Percentiles rank a stretch among this genome's conserved stretches.
These are phyloP conservation scores for Abramis brama DNA, from an alignment of 2,113 vertebrate species.

Conservation along the genomic window DNA sequence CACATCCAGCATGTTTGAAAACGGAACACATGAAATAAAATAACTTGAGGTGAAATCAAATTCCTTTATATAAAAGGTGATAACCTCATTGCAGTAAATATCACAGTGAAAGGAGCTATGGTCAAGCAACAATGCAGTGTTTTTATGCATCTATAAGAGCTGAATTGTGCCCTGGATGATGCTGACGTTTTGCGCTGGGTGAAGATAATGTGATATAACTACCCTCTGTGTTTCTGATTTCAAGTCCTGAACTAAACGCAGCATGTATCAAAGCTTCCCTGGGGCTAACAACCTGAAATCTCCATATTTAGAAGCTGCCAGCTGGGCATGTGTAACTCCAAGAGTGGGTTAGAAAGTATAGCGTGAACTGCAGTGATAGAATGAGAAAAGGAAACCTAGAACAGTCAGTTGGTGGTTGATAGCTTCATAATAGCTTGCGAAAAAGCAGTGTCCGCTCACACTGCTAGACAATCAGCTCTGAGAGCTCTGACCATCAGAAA, in stretches of 20 bases:
- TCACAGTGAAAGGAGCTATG: neutral
- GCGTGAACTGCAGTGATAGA: slow-evolving; percentile 15
- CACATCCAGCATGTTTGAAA: neutral
- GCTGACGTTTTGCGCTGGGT: slow-evolving; percentile 6
- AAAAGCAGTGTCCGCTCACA: slow-evolving; percentile 25
- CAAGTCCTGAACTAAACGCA: slow-evolving; percentile 23
- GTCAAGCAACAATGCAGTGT: neutral
- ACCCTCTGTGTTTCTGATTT: slow-evolving; percentile 49
- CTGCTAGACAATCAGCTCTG: slow-evolving; percentile 41
- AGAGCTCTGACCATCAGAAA: slow-evolving; percentile 41
- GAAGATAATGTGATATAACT: slow-evolving; percentile 39
- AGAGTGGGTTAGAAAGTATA: slow-evolving; percentile 20
- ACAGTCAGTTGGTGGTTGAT: slow-evolving; percentile 43
- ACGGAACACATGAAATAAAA: slow-evolving; percentile 2
- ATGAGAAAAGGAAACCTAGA: neutral
- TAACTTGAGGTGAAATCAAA: neutral
- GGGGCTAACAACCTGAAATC: slow-evolving; percentile 41
- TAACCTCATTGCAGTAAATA: slow-evolving; percentile 3
- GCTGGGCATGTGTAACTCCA: slow-evolving; percentile 22
- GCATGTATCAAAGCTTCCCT: slow-evolving; percentile 29
- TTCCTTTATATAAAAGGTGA: neutral
- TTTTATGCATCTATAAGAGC: neutral
- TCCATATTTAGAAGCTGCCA: slow-evolving; percentile 34
- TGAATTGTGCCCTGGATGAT: neutral
- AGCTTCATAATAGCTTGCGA: slow-evolving; percentile 28